Conservation (phyloP, 92 coral and sea anemone species). For the Porites cylindrica region DNA sequence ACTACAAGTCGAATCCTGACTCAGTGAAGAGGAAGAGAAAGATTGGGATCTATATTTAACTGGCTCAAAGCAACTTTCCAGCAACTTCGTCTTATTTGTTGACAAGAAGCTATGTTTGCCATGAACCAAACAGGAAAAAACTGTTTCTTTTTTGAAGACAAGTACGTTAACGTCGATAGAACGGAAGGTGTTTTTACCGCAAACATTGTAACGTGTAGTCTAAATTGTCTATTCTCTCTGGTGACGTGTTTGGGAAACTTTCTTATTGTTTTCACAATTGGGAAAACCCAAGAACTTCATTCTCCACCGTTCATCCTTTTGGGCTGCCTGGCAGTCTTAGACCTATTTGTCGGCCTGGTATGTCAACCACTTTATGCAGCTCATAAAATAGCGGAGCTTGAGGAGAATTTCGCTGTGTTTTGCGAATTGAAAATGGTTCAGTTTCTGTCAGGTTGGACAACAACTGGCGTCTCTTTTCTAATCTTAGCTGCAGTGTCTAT, state of each 20-base stretch:
- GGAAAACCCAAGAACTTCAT: not conserved
- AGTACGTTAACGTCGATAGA: not conserved
- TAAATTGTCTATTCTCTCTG: slow-evolving; percentile 35
- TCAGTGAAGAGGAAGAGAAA: too few relatives aligned
- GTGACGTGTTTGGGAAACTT: slow-evolving; percentile 9
- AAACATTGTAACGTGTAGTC: not conserved
- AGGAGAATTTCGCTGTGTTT: not conserved
- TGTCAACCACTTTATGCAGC: slow-evolving; percentile 40
- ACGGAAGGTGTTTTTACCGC: not conserved
- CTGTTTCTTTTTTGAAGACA: not conserved
- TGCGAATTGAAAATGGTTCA: not conserved
- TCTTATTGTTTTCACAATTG: slow-evolving; percentile 8
- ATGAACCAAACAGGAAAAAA: not conserved
- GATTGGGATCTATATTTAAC: not conserved
- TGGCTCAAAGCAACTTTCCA: not conserved
- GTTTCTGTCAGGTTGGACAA: slow-evolving; percentile 12
- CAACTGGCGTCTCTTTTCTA: slow-evolving; percentile 25
- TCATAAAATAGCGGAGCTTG: slow-evolving; percentile 24
- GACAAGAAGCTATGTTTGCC: not conserved
- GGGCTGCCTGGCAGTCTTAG: slow-evolving; percentile 31
- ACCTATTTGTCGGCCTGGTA: slow-evolving; percentile 35
- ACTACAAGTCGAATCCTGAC: too few relatives aligned
- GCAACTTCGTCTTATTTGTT: not conserved
- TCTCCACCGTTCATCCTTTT: slow-evolving; percentile 42
- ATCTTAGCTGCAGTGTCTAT: slow-evolving; percentile 14